Percentiles rank a stretch among this genome's conserved stretches.
These are phyloP conservation scores for Sebastes diploproa DNA, from an alignment of 2,797 vertebrate species.

Conservation along the genomic window DNA sequence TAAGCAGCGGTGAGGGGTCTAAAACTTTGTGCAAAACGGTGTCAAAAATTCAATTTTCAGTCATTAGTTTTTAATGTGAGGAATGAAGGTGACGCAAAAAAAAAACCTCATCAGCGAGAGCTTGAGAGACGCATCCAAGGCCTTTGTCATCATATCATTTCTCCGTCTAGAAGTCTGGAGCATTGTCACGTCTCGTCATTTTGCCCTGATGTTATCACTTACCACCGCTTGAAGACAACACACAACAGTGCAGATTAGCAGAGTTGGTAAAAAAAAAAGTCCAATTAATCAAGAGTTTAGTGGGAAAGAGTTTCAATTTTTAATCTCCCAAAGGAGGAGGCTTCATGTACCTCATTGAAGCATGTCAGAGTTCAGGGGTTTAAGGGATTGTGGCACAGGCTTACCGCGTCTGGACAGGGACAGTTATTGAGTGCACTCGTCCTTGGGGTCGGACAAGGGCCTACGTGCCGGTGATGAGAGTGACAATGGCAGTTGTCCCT, in stretches of 20 bases:
- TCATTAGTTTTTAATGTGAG: conserved; percentile 39
- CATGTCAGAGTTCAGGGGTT: conserved; percentile 81
- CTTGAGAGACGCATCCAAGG: conserved; percentile 29
- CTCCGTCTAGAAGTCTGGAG: conserved; percentile 41
- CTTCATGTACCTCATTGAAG: conserved; percentile 77
- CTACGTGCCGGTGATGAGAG: conserved; percentile 71
- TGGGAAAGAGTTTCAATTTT: conserved; percentile 71
- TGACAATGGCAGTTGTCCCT: conserved; percentile 67
- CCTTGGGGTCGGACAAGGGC: conserved; percentile 81
- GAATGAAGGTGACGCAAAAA: not conserved
- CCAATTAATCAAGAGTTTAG: conserved; percentile 78
- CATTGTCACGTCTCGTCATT: conserved; percentile 53
- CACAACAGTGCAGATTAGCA: conserved; percentile 63
- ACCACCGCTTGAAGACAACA: conserved; percentile 51
- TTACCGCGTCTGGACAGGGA: conserved; percentile 80
- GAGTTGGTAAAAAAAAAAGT: conserved; percentile 35
- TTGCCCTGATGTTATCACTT: conserved; percentile 56
- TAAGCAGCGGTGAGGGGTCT: conserved; percentile 6
- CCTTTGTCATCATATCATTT: conserved; percentile 42
- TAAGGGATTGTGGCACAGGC: conserved; percentile 79
- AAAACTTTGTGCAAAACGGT: conserved; percentile 9
- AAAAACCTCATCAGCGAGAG: conserved; percentile 34
- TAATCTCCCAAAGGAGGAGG: conserved; percentile 77
- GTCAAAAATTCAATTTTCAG: conserved; percentile 21
- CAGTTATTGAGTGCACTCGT: conserved; percentile 83